Evolutionary conservation across 2,888 invertebrate species (phyloP).

Genomic region (Apamea monoglypha): DNA sequence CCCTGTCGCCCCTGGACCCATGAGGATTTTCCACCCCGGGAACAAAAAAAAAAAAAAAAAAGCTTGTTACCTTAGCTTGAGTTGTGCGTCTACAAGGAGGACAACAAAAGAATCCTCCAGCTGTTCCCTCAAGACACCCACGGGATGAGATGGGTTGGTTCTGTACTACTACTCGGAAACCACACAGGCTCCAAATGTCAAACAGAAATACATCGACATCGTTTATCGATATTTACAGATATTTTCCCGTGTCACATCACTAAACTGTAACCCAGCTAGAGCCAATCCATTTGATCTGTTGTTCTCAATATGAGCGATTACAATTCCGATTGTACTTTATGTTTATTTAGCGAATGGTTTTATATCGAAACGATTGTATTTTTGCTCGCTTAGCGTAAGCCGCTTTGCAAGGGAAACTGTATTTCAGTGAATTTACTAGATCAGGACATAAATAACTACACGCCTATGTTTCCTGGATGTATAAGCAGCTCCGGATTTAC

Average conservation of each 20-base stretch:
- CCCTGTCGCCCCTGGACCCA: too few relatives aligned
- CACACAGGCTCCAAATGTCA: too few relatives aligned
- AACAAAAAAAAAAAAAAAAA: too few relatives aligned
- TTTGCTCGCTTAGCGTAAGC: constrained; percentile 14
- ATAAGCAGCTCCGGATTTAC: not conserved
- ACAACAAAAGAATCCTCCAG: not conserved
- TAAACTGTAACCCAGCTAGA: constrained; percentile 56
- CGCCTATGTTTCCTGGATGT: not conserved
- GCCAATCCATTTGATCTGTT: constrained; percentile 74
- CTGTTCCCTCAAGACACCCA: not conserved
- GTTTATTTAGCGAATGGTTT: constrained; percentile 43
- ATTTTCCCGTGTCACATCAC: constrained; percentile 49
- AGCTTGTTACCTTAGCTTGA: not conserved
- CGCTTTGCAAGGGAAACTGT: not conserved
- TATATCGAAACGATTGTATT: constrained; percentile 38
- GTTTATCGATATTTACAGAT: constrained; percentile 45
- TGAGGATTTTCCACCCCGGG: too few relatives aligned
- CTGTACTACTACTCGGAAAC: too few relatives aligned
- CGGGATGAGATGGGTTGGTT: not conserved
- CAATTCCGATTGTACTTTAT: constrained; percentile 55
- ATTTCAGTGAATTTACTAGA: not conserved
- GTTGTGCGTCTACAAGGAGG: not conserved
- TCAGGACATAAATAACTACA: not conserved
- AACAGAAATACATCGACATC: not conserved
- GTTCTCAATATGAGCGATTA: constrained; percentile 72